phyloP scores from a whole-genome alignment of 2,797 vertebrate genomes.

The Bucorvus abyssinicus region DNA sequence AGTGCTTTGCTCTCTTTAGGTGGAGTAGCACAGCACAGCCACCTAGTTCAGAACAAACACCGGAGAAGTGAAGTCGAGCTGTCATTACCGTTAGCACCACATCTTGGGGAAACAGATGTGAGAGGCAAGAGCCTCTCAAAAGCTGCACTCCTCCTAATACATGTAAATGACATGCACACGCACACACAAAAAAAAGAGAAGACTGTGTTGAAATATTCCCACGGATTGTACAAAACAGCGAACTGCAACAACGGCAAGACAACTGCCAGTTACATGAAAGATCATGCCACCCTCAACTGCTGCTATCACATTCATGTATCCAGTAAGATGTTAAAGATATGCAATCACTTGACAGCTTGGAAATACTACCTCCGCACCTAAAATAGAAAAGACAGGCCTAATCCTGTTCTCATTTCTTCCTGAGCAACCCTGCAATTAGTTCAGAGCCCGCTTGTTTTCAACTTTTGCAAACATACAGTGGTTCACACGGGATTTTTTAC shows the following conservation, averaged over 20 bases:
- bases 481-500: neutral
- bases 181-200: neutral
- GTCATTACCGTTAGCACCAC: neutral
- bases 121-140: neutral
- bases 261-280: neutral
- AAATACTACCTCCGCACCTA: neutral
- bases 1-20: neutral
- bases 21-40: neutral
- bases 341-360: neutral
- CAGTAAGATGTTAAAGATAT: neutral
- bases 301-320: neutral
- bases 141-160: neutral
- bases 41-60: neutral
- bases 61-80: neutral
- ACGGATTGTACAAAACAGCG: neutral
- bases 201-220: neutral
- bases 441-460: neutral
- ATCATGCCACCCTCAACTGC: neutral
- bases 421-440: neutral
- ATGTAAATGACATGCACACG: neutral
- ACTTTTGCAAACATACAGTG: neutral
- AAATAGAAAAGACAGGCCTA: neutral
- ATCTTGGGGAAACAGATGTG: neutral
- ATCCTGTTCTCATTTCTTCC: conserved; percentile 37
- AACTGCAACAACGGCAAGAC: neutral